Base-by-base conservation (phyloP, 2,113 vertebrate genomes). In the Barnardius zonarius region DNA sequence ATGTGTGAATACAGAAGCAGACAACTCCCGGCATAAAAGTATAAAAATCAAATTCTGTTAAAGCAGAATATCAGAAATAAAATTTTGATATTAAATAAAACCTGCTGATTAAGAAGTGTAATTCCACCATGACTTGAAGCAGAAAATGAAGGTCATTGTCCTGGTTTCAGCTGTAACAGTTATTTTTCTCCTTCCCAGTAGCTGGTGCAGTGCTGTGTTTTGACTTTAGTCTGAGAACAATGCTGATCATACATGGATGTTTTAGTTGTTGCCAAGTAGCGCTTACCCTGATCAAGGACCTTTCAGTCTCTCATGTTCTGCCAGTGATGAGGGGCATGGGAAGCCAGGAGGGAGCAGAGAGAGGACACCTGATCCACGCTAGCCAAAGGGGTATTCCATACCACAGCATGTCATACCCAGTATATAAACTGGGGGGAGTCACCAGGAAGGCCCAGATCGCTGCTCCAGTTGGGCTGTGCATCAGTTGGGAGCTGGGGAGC, bases 71-170 rank as follows among this genome's bases (percentile, higher is more conserved):
- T 52, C 74, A 79, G 73, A 79, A 84, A 61, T 55, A 79, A 84
- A 84, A 82, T 28, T 12, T n/a, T 37, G 28, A 92, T 74, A 89
- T 92, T 68, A 88, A 96, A 86, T 92, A 93, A 95, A 93, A 68
- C 51, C 30, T 35, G 30, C 35, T 89, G 74, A 95, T 86, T 92
- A 86, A 79, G 67, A 96, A 72, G 69, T 64, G 28, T 44, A 93
- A 92, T 72, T 92, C 57, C 57, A 63, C 41, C 35, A 28, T 24
- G 18, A 95, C 78, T 63, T 79, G 48, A 93, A 37, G 57, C 52
- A 93, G 43, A 93, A 95, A 92, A 89, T 68, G 9, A 93, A 83
- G 55, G 33, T 35, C 57, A 35, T 24, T 24, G 57, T 16, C 33
- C 33, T 59, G 57, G n/a, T 59, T 59, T 59, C 33, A 59, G 57